Evolutionary conservation across 2,797 vertebrate species (phyloP).

Genomic region (Hoplostethus atlanticus): DNA sequence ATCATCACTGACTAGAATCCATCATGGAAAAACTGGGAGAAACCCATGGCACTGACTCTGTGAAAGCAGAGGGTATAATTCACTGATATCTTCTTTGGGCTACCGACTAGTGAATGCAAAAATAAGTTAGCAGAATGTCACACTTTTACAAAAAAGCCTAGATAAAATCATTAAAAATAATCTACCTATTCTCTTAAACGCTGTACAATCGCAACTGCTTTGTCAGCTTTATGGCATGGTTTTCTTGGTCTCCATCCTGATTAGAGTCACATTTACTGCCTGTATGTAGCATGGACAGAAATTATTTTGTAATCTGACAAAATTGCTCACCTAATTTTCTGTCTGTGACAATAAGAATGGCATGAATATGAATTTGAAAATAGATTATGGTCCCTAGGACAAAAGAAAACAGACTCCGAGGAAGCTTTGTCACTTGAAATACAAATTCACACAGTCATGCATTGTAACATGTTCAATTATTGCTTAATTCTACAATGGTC

Average conservation of each 20-base stretch:
- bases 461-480: too few relatives aligned
- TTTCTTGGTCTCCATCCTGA: conserved; percentile 2
- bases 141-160: not conserved
- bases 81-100: not conserved
- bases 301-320: conserved; percentile 26
- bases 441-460: not conserved
- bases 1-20: conserved; percentile 43
- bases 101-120: not conserved
- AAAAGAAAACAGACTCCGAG: not conserved
- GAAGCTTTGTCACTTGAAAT: not conserved
- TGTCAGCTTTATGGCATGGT: conserved; percentile 6
- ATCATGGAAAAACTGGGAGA: not conserved
- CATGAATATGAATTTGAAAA: not conserved
- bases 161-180: not conserved
- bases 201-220: not conserved
- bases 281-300: conserved; percentile 11
- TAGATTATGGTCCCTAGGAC: not conserved
- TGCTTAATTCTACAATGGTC: too few relatives aligned
- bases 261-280: conserved; percentile 3
- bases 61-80: conserved; percentile 5
- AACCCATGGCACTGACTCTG: conserved; percentile 4
- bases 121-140: not conserved
- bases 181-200: not conserved
- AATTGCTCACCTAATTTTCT: conserved; percentile 31
- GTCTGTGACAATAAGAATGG: conserved; percentile 13